Percentiles rank a stretch among this genome's conserved stretches.
Evolutionary conservation across 2,797 vertebrate species (phyloP).

Genomic region (Miichthys miiuy): DNA sequence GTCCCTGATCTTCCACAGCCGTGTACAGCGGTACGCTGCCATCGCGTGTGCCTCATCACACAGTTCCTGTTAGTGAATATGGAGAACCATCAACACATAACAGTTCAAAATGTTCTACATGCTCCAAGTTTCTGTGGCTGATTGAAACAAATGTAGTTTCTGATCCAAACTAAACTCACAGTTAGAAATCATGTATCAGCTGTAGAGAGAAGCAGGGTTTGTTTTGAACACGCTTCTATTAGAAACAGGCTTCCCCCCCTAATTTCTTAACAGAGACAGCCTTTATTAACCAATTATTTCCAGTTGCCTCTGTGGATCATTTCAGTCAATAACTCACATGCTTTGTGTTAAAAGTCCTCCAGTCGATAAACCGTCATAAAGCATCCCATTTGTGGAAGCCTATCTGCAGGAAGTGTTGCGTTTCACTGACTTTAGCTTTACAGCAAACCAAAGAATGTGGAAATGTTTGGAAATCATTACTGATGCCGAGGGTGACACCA

Average conservation of each 20-base stretch:
- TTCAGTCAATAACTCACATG: background rate
- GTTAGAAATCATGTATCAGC: no score
- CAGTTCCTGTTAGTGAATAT: background rate
- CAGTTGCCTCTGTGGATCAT: background rate
- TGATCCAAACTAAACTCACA: no score
- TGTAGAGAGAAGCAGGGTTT: no score
- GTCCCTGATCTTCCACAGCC: slow-evolving; percentile 80
- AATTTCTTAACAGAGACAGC: background rate
- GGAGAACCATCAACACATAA: background rate
- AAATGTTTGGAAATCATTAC: background rate
- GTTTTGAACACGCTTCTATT: background rate
- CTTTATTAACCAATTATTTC: background rate
- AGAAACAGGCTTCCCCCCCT: no score
- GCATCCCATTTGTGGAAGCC: background rate
- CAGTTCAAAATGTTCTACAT: background rate
- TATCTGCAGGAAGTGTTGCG: background rate
- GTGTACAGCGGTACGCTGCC: slow-evolving; percentile 70
- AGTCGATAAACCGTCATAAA: background rate
- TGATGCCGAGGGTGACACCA: background rate
- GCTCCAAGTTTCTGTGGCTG: background rate
- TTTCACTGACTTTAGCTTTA: background rate
- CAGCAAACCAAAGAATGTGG: background rate
- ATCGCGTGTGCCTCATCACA: background rate
- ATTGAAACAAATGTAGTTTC: background rate
- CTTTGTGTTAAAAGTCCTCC: background rate